A percentile compares a stretch with the other conserved stretches of the same genome.
Evolutionary conservation across 2,797 vertebrate genomes (phyloP).

Genomic region (Morus bassanus): DNA sequence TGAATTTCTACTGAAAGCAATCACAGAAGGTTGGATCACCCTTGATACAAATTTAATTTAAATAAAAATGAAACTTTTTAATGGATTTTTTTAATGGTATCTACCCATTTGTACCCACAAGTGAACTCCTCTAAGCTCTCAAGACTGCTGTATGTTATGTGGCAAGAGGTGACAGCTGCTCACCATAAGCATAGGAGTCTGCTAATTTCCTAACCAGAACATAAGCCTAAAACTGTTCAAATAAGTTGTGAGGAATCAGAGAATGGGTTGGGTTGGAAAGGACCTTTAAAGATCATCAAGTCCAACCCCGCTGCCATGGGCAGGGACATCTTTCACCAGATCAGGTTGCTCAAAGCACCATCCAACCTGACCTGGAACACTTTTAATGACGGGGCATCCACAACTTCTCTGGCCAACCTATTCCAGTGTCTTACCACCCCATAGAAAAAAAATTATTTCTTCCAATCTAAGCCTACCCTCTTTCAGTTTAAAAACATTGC

Average conservation of each 20-base stretch:
- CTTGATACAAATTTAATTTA: slow-evolving; percentile 7
- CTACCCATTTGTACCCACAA: not conserved
- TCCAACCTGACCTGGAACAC: not conserved
- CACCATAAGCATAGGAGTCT: not conserved
- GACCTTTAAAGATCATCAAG: not conserved
- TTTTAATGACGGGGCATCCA: not conserved
- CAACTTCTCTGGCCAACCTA: not conserved
- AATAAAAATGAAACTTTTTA: slow-evolving; percentile 2
- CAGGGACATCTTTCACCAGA: not conserved
- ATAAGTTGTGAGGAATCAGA: not conserved
- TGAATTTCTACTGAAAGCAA: slow-evolving; percentile 19
- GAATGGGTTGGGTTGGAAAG: not conserved
- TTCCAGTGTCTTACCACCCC: not conserved
- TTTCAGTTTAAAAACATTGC: not conserved
- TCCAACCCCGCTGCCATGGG: not conserved
- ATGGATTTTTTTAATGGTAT: not conserved
- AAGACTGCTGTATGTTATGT: not conserved
- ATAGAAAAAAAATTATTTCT: not conserved
- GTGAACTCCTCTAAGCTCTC: not conserved
- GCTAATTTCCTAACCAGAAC: not conserved
- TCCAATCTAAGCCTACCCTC: not conserved
- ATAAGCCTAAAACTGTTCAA: not conserved
- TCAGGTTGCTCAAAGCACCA: not conserved
- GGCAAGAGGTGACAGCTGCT: not conserved
- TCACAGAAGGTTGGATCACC: not conserved